Percentiles rank a stretch among this genome's conserved stretches.
phyloP scores from a whole-genome alignment of 2,797 vertebrate species.

The Petrocephalus sullivani region DNA sequence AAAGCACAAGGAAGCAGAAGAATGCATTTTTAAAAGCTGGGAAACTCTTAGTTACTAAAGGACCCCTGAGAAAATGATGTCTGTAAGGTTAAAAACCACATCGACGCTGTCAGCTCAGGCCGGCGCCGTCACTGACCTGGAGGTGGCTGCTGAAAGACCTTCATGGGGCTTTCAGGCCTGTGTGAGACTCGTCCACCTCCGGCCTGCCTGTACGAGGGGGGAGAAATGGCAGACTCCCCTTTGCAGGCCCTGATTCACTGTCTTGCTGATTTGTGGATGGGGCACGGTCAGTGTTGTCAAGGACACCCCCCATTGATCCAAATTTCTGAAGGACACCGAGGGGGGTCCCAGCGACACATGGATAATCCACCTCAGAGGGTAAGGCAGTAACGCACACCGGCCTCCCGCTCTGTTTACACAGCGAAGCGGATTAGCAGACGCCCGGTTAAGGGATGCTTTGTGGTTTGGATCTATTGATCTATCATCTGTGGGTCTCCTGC shows the following conservation, averaged over 20 bases:
- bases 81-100: not conserved
- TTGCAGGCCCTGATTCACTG: not conserved
- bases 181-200: not conserved
- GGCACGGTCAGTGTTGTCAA: slow-evolving; percentile 4
- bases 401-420: slow-evolving; percentile 36
- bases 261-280: not conserved
- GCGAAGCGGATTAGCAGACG: slow-evolving; percentile 51
- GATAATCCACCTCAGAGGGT: slow-evolving; percentile 32
- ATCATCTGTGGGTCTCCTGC: slow-evolving; percentile 50
- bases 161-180: not conserved
- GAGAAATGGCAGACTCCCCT: not conserved
- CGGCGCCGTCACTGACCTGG: not conserved
- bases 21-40: not conserved
- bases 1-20: not conserved
- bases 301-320: slow-evolving; percentile 33
- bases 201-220: not conserved
- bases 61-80: not conserved
- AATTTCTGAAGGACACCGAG: slow-evolving; percentile 30
- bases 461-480: slow-evolving; percentile 56
- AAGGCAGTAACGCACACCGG: slow-evolving; percentile 43
- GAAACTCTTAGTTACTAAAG: not conserved
- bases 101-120: not conserved
- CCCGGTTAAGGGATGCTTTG: slow-evolving; percentile 53
- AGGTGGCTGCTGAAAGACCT: not conserved
- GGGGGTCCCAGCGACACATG: slow-evolving; percentile 20